Evolutionary conservation across 2,888 invertebrate genomes (phyloP).

Genomic region (Toxonevra muliebris): DNA sequence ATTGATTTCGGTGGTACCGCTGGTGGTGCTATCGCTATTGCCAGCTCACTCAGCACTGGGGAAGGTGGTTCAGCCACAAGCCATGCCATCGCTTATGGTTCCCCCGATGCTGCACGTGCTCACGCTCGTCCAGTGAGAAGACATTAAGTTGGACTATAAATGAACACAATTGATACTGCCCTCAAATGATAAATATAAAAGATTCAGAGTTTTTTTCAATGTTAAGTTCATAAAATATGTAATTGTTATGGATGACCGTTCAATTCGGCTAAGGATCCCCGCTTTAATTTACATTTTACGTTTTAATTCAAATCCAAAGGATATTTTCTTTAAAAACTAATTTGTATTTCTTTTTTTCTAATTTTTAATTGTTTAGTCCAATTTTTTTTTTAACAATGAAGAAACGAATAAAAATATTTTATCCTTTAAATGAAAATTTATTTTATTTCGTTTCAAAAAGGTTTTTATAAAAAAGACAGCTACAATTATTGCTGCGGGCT

Average conservation of each 20-base stretch:
- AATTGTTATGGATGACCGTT: too few relatives aligned
- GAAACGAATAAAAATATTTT: conserved; percentile 41
- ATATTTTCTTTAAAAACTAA: background rate
- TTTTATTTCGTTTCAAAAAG: conserved; percentile 5
- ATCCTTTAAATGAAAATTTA: conserved; percentile 40
- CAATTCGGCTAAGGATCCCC: background rate
- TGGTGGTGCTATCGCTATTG: conserved; percentile 65
- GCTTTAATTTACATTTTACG: conserved; percentile 13
- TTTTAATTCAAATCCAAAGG: conserved; percentile 13
- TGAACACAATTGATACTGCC: too few relatives aligned
- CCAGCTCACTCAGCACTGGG: conserved; percentile 65
- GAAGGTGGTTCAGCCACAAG: conserved; percentile 64
- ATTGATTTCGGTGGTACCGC: conserved; percentile 62
- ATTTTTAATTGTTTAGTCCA: conserved; percentile 50
- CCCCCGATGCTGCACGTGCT: conserved; percentile 57
- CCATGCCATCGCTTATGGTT: conserved; percentile 64
- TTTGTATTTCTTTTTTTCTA: conserved; percentile 16
- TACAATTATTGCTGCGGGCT: too few relatives aligned
- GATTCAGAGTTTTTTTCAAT: too few relatives aligned
- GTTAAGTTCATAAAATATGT: too few relatives aligned
- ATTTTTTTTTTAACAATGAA: conserved; percentile 48
- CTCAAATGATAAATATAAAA: too few relatives aligned
- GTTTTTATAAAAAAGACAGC: too few relatives aligned
- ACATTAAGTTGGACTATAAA: conserved; percentile 36
- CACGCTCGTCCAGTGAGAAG: conserved; percentile 56